Conservation (phyloP, 2,888 invertebrate species). For the Clunio marinus region DNA sequence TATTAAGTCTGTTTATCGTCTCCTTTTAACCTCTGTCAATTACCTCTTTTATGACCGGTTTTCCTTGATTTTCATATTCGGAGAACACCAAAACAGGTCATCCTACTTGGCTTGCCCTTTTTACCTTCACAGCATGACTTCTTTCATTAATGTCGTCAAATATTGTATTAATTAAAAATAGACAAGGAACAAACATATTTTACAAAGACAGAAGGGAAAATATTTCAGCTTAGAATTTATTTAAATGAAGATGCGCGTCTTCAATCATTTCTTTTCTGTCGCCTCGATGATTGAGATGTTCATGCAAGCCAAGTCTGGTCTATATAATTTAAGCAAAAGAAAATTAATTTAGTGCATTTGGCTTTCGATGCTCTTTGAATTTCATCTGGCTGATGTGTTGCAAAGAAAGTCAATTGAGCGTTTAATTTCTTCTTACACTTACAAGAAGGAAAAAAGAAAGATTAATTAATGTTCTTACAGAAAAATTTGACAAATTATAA, state of each 20-base stretch:
- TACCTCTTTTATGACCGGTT: no score
- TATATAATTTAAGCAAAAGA: no score
- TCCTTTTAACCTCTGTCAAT: no score
- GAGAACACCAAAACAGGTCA: slow-evolving; percentile 23
- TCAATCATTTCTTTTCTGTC: neutral
- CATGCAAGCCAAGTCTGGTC: neutral
- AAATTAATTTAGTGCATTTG: neutral
- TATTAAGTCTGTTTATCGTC: no score
- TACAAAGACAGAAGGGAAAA: neutral
- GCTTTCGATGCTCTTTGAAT: neutral
- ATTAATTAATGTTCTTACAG: neutral
- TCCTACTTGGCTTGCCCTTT: neutral
- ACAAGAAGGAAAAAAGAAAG: no score
- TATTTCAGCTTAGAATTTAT: neutral
- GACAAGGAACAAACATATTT: neutral
- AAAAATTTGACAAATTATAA: no score
- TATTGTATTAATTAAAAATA: slow-evolving; percentile 28
- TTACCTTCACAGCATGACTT: slow-evolving; percentile 15
- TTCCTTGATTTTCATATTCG: no score
- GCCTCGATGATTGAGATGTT: neutral
- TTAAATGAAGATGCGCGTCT: slow-evolving; percentile 11
- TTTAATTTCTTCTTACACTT: slow-evolving; percentile 1
- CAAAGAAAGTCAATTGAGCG: slow-evolving; percentile 9
- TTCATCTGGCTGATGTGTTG: slow-evolving; percentile 11
- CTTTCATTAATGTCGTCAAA: slow-evolving; percentile 21